phyloP scores from a whole-genome alignment of 2,797 vertebrate genomes.

The Ctenopoma multispine region DNA sequence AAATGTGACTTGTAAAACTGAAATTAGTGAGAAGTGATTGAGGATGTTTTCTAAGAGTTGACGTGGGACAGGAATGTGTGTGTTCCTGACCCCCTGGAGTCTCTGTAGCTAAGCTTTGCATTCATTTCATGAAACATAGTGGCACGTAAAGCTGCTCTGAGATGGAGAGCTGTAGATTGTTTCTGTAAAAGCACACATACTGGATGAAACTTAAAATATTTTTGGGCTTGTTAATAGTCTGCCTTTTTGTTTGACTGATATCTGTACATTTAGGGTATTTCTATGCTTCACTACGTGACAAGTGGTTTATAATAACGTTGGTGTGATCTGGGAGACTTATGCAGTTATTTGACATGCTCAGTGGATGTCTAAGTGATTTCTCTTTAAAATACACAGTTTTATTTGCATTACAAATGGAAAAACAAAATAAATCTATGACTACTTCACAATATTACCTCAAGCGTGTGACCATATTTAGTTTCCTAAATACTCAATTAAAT shows the following conservation, averaged over 20 bases:
- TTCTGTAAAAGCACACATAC: slow-evolving; percentile 1
- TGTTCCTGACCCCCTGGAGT: slow-evolving; percentile 9
- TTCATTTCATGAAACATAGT: slow-evolving; percentile 43
- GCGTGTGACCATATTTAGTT: neutral
- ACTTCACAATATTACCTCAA: neutral
- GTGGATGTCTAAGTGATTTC: slow-evolving; percentile 48
- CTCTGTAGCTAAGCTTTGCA: slow-evolving; percentile 30
- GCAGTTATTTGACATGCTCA: slow-evolving; percentile 37
- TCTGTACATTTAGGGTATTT: slow-evolving; percentile 36
- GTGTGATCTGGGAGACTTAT: neutral
- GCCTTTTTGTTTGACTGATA: slow-evolving; percentile 24
- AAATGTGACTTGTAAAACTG: neutral
- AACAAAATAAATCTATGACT: neutral
- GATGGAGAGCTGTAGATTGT: slow-evolving; percentile 10
- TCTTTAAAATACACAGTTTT: neutral
- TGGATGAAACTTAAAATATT: slow-evolving; percentile 26
- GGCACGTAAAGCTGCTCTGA: slow-evolving; percentile 37
- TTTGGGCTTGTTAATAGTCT: slow-evolving; percentile 54
- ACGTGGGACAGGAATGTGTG: slow-evolving; percentile 54
- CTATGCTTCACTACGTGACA: slow-evolving; percentile 40
- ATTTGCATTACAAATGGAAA: neutral
- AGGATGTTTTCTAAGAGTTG: slow-evolving; percentile 65
- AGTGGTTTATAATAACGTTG: slow-evolving; percentile 31
- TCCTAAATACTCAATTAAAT: too few species aligned
- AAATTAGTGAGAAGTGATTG: slow-evolving; percentile 27